Conservation (phyloP, 2,797 vertebrate species). For the Catamblyrhynchus diadema region DNA sequence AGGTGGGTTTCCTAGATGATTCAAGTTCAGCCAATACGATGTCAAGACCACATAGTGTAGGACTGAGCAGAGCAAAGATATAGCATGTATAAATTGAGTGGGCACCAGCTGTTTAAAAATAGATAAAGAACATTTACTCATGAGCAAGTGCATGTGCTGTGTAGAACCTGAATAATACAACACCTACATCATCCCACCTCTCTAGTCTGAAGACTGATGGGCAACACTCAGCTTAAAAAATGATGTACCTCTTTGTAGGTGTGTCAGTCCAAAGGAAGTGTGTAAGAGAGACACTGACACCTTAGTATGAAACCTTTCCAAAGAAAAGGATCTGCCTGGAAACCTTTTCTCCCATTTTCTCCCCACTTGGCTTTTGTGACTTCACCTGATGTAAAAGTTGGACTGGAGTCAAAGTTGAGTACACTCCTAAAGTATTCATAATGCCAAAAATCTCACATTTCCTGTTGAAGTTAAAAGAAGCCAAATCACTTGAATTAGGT, state of each 20-base stretch:
- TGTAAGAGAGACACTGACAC: neutral
- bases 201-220: no score
- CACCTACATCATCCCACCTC: neutral
- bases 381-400: neutral
- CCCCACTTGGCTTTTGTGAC: neutral
- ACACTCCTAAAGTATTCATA: neutral
- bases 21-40: neutral
- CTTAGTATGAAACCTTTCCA: neutral
- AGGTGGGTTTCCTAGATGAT: neutral
- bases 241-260: rapidly evolving
- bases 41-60: neutral
- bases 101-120: neutral
- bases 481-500: neutral
- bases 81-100: neutral
- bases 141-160: neutral
- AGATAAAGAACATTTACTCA: neutral
- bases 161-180: neutral
- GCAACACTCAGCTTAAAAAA: neutral
- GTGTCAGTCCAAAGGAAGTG: neutral
- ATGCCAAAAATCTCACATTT: neutral
- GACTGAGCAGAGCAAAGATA: neutral
- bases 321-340: neutral
- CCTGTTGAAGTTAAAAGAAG: neutral
- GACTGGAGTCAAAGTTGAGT: neutral
- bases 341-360: neutral